Conservation (phyloP, 2,888 invertebrate genomes). For the Torymus texanus region DNA sequence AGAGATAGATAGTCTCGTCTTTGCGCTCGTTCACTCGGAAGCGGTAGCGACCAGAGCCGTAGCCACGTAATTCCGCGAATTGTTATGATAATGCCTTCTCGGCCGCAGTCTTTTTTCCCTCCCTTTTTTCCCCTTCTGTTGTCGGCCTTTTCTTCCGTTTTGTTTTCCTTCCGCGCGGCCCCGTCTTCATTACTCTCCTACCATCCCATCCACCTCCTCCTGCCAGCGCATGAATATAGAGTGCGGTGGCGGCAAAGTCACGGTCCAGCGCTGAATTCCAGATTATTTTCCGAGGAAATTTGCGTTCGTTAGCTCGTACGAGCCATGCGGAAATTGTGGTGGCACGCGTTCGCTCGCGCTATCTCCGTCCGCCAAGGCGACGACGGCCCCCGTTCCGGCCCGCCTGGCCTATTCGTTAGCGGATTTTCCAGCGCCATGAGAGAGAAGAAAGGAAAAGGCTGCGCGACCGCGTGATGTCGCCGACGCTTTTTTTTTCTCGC, state of each 20-base stretch:
- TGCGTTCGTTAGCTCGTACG: slow-evolving; percentile 16
- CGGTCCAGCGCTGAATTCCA: background rate
- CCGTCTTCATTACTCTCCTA: background rate
- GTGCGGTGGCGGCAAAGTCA: too few relatives aligned
- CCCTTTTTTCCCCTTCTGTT: too few relatives aligned
- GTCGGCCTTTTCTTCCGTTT: background rate
- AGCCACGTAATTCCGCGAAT: background rate
- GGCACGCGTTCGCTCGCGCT: too few relatives aligned
- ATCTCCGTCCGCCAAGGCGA: too few relatives aligned
- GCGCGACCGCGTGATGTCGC: too few relatives aligned
- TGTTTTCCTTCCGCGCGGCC: background rate
- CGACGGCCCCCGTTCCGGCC: too few relatives aligned
- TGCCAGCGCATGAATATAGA: too few relatives aligned
- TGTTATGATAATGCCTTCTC: slow-evolving; percentile 3
- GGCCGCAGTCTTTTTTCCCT: background rate
- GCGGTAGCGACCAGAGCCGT: background rate
- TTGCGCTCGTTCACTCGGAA: too few relatives aligned
- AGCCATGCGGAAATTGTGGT: too few relatives aligned
- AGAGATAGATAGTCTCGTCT: too few relatives aligned
- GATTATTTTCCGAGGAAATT: slow-evolving; percentile 30
- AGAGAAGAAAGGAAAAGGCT: too few relatives aligned
- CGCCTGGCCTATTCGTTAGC: background rate
- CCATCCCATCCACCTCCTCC: background rate
- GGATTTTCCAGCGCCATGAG: background rate
- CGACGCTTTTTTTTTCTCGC: too few relatives aligned